A percentile compares a stretch with the other conserved stretches of the same genome.
Conservation (phyloP, 53 echinoderm and acorn worm genomes). For the Crossaster papposus region DNA sequence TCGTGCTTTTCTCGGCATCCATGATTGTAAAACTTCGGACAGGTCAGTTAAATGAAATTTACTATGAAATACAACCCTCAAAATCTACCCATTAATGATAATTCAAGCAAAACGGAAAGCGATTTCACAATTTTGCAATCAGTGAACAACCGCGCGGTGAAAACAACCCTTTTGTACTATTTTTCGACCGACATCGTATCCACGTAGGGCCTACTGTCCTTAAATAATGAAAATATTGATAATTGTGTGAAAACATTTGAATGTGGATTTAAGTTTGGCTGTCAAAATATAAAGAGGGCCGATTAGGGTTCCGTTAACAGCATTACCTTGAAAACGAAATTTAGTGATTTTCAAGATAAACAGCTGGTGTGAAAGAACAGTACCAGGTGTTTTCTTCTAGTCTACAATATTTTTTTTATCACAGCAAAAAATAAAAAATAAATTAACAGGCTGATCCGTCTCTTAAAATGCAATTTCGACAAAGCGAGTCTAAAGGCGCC, state of each 20-base stretch:
- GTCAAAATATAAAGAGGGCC: slow-evolving; percentile 9
- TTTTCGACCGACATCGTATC: neutral
- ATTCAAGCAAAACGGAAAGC: neutral
- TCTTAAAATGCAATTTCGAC: neutral
- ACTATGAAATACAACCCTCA: too few relatives aligned
- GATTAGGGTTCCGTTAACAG: neutral
- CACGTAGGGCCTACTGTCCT: neutral
- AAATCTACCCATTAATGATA: too few relatives aligned
- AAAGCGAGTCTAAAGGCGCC: neutral
- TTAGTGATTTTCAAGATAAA: neutral
- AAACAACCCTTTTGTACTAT: neutral
- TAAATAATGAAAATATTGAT: neutral
- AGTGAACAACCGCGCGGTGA: neutral
- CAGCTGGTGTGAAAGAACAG: neutral
- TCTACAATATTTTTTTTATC: neutral
- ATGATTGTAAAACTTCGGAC: too few relatives aligned
- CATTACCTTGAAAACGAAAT: neutral
- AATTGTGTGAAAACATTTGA: neutral
- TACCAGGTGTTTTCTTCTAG: slow-evolving; percentile 28
- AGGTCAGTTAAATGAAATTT: too few relatives aligned
- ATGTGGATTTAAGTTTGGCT: slow-evolving; percentile 5
- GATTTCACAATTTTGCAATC: neutral
- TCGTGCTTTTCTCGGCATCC: too few relatives aligned
- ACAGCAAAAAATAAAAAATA: neutral
- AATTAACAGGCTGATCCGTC: neutral